phyloP scores from a whole-genome alignment of 2,797 vertebrate species.

The Onychomys leucogaster region DNA sequence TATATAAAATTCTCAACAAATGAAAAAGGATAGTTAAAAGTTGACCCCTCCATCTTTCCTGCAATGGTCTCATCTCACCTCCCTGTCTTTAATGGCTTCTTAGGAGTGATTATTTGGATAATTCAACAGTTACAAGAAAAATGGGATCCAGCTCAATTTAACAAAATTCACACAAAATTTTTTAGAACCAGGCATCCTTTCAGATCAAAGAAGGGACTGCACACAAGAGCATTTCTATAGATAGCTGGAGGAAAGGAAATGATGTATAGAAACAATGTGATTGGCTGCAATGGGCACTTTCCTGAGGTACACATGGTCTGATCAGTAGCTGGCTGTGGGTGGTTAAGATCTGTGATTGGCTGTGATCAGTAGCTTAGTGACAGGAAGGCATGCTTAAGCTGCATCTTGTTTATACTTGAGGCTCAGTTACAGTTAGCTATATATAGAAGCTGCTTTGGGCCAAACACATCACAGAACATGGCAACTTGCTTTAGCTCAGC shows the following conservation, averaged over 20 bases:
- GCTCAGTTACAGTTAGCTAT: neutral
- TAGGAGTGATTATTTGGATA: neutral
- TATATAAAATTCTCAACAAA: neutral
- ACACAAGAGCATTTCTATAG: neutral
- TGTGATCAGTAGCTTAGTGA: neutral
- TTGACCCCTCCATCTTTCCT: accelerated
- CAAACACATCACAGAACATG: neutral
- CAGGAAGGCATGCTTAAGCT: neutral
- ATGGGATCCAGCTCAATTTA: neutral
- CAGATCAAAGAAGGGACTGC: neutral
- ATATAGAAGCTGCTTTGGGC: neutral
- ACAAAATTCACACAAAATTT: neutral
- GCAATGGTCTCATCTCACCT: neutral
- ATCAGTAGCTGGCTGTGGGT: neutral
- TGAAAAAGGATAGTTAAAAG: neutral
- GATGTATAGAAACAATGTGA: neutral
- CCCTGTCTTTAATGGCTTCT: neutral
- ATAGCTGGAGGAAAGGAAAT: neutral
- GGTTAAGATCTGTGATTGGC: neutral
- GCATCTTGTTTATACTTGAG: neutral
- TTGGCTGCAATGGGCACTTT: neutral
- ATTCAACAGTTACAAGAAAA: neutral
- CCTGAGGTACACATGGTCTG: neutral
- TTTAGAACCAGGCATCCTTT: neutral
- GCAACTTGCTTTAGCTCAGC: neutral